Base-by-base conservation (phyloP, 2,888 invertebrate species). In the Agrotis clavis region DNA sequence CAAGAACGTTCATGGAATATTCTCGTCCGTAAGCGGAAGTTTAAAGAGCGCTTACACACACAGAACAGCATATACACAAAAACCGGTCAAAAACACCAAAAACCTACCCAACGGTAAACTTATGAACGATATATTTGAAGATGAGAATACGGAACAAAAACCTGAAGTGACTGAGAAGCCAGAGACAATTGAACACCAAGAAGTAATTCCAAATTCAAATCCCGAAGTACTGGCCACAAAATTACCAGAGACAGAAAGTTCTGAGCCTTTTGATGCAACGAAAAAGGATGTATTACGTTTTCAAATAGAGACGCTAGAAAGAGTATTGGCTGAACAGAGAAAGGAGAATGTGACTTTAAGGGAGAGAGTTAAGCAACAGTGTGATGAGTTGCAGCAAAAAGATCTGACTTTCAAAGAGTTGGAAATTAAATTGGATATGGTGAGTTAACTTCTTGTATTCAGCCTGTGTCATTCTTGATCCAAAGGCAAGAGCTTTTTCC, bases 1-100 rank as follows among this genome's bases (percentile, higher is more conserved):
- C 1, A 96, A 96, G 83, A 96, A 96, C 87, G 96, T 96, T 0
- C 96, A 96, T 5, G 96, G 96, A 0, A 94, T 96, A 83, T 96
- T 96, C 76, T 96, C 96, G 0, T 94, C 95, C 0, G 93, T 96
- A 0, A 95, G 96, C 7, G 96, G 96, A 0, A 95, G 94, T 64
- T 83, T 96, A 7, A 96, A 95, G 78, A 94, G 93, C 84, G 96
- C 95, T 2, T 96, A 96, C 76, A 92, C 92, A 1, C 93, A 95
- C 50, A 86, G 93, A 72, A 87, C 90, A 0, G 74, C 86, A 0
- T 84, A 84, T 0, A 74, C 85, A 7, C 94, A 91, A 30, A 94
- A 93, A 75, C 90, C 92, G 0, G 71, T 88, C 0, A 90, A 91
- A 68, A 88, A 86, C 65, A 59, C 88, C 0, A 94, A 93, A 85